These are phyloP conservation scores for Lasioglossum vierecki DNA, from an alignment of 2,888 invertebrate genomes.

Conservation along the genomic window DNA sequence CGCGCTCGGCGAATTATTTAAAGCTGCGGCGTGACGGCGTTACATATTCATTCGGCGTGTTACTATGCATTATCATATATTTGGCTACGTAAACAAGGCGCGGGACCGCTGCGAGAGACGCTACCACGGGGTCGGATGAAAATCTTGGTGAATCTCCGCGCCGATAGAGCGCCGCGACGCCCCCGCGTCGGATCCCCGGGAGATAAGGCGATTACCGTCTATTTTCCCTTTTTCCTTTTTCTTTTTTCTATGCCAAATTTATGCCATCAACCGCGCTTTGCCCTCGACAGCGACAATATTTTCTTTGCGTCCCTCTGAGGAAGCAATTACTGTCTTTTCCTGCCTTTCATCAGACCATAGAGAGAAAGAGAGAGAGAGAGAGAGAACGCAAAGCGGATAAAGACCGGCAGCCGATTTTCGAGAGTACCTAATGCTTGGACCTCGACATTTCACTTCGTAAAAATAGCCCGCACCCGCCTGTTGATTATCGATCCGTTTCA, in stretches of 20 bases:
- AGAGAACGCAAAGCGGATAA: slow-evolving; percentile 64
- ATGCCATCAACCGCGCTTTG: slow-evolving; percentile 75
- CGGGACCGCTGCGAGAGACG: not conserved
- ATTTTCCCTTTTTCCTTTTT: slow-evolving; percentile 69
- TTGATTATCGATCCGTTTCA: slow-evolving; percentile 38
- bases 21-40: slow-evolving; percentile 25
- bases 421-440: slow-evolving; percentile 17
- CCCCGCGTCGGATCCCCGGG: slow-evolving; percentile 68
- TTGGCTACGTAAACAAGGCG: slow-evolving; percentile 51
- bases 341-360: slow-evolving; percentile 37
- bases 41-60: slow-evolving; percentile 48
- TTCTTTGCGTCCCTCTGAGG: slow-evolving; percentile 67
- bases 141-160: slow-evolving; percentile 44
- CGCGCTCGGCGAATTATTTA: slow-evolving; percentile 31
- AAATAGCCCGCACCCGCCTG: slow-evolving; percentile 1
- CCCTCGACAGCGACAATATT: slow-evolving; percentile 77
- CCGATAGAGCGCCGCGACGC: slow-evolving; percentile 18
- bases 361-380: not conserved
- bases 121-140: slow-evolving; percentile 11
- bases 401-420: slow-evolving; percentile 57
- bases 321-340: slow-evolving; percentile 71
- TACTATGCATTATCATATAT: slow-evolving; percentile 54
- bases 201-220: slow-evolving; percentile 82
- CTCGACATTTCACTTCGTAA: slow-evolving; percentile 18
- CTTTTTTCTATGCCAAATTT: slow-evolving; percentile 80